A percentile compares a stretch with the other conserved stretches of the same genome.
Conservation (phyloP, 2,888 invertebrate genomes). For the Emesis russula region DNA sequence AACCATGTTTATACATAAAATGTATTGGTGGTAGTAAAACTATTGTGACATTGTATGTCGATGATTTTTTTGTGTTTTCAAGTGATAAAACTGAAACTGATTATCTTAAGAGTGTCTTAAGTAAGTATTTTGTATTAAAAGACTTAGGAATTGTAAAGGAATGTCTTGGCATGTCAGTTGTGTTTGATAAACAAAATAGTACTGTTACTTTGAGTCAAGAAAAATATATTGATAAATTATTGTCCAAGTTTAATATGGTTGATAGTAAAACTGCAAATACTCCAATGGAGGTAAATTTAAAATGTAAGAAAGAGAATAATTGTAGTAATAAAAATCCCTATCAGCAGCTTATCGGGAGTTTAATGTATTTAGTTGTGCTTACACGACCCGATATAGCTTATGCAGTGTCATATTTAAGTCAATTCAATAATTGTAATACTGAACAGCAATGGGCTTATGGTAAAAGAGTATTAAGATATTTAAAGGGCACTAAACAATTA, state of each 20-base stretch:
- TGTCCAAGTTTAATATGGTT: conserved; percentile 27
- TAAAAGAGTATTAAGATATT: too few species aligned
- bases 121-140: not conserved
- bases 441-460: not conserved
- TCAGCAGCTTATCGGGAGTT: conserved; percentile 32
- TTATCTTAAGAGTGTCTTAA: not conserved
- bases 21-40: conserved; percentile 13
- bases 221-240: conserved; percentile 30
- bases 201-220: not conserved
- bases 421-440: conserved; percentile 45
- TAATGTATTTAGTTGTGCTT: conserved; percentile 44
- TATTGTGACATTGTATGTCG: conserved; percentile 49
- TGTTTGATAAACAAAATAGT: conserved; percentile 33
- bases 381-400: conserved; percentile 28
- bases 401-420: conserved; percentile 41
- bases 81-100: conserved; percentile 1
- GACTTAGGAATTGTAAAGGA: not conserved
- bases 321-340: conserved; percentile 31
- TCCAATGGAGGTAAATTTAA: conserved; percentile 35
- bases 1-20: conserved; percentile 47
- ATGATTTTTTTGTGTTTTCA: conserved; percentile 52
- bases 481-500: not conserved
- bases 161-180: conserved; percentile 42
- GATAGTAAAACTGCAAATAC: conserved; percentile 40
- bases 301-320: conserved; percentile 32